These are phyloP conservation scores for Pollicipes pollicipes DNA, from an alignment of 1,140 invertebrate genomes.

Conservation along the genomic window DNA sequence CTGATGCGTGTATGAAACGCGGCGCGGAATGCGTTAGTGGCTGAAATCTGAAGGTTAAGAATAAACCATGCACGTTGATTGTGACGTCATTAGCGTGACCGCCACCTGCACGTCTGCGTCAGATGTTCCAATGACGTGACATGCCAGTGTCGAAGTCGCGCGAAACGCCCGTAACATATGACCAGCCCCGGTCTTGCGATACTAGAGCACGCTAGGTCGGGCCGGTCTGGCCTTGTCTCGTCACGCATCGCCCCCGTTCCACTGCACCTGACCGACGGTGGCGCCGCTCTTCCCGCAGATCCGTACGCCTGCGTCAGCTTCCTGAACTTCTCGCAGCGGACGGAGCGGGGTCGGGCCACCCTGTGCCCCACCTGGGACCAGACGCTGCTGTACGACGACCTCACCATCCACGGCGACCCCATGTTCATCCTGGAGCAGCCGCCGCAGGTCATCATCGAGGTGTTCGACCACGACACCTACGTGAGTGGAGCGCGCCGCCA, in stretches of 20 bases:
- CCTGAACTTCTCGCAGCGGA: constrained; percentile 27
- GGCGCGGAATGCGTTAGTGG: no score
- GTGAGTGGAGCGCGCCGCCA: no score
- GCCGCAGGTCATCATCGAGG: constrained; percentile 29
- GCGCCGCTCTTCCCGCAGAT: constrained; percentile 20
- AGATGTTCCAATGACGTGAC: no score
- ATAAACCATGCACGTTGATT: neutral
- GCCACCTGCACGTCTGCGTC: no score
- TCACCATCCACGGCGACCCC: constrained; percentile 26
- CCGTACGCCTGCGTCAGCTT: constrained; percentile 30
- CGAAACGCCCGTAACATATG: no score
- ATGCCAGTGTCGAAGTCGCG: no score
- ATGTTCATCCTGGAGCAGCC: constrained; percentile 26
- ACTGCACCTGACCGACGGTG: no score
- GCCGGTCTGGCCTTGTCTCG: neutral
- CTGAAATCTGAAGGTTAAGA: no score
- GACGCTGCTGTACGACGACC: constrained; percentile 29
- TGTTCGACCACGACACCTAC: constrained; percentile 30
- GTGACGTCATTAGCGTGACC: neutral
- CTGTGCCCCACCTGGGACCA: constrained; percentile 34
- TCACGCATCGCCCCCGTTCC: constrained; percentile 14
- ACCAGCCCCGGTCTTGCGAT: no score
- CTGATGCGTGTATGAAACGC: no score
- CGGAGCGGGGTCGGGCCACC: constrained; percentile 26
- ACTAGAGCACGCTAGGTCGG: neutral